Evolutionary conservation across 1,140 invertebrate genomes (phyloP).

Genomic region (Pseudomyrmex dendroicus): DNA sequence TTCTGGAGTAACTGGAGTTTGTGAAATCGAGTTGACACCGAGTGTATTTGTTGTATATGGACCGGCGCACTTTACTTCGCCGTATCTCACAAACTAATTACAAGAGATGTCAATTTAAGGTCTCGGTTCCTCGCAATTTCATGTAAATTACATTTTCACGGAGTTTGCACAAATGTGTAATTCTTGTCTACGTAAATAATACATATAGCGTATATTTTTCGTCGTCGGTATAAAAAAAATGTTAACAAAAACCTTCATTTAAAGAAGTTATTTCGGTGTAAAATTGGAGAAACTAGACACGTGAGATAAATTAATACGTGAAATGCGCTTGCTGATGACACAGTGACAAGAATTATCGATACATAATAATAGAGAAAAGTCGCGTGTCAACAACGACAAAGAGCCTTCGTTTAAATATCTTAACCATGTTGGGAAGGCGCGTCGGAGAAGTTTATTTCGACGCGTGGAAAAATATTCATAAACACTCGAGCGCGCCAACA

Average conservation of each 20-base stretch:
- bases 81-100: slow-evolving; percentile 31
- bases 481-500: slow-evolving; percentile 22
- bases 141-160: too few species aligned
- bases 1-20: slow-evolving; percentile 44
- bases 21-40: slow-evolving; percentile 41
- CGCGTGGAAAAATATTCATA: background rate
- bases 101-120: slow-evolving; percentile 36
- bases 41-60: slow-evolving; percentile 12
- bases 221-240: background rate
- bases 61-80: background rate
- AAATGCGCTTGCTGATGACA: background rate
- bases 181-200: background rate
- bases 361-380: background rate
- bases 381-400: background rate
- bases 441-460: background rate
- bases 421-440: too few species aligned
- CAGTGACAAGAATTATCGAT: background rate
- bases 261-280: background rate
- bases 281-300: background rate
- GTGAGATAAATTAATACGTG: background rate
- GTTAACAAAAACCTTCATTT: too few species aligned
- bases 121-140: background rate
- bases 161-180: slow-evolving; percentile 1
- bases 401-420: background rate
- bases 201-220: too few species aligned